Percentiles rank a stretch among this genome's conserved stretches.
Evolutionary conservation across 2,888 invertebrate genomes (phyloP).

Genomic region (Clepsis dumicolana): DNA sequence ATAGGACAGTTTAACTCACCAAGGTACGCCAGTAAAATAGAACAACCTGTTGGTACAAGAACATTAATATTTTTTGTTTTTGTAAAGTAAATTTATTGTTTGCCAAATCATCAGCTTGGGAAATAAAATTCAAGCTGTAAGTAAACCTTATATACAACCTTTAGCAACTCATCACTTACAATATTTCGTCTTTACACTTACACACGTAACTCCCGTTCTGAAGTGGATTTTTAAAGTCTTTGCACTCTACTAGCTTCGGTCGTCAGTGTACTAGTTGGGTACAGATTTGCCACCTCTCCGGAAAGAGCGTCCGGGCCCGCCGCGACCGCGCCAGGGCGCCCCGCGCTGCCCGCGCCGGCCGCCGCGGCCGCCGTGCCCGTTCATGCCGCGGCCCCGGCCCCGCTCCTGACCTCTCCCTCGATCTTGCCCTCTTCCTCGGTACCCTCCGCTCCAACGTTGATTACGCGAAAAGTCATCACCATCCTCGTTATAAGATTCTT

Average conservation of each 20-base stretch:
- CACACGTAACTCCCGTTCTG: slow-evolving; percentile 61
- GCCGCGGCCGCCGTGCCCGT: slow-evolving; percentile 74
- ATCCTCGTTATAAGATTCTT: slow-evolving; percentile 45
- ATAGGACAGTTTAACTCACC: slow-evolving; percentile 76
- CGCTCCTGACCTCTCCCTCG: slow-evolving; percentile 57
- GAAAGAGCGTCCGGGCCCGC: slow-evolving; percentile 69
- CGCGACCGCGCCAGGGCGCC: slow-evolving; percentile 66
- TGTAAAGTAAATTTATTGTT: slow-evolving; percentile 77
- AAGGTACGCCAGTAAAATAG: slow-evolving; percentile 50
- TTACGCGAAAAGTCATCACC: slow-evolving; percentile 62
- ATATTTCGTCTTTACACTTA: slow-evolving; percentile 71
- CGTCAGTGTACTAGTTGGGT: slow-evolving; percentile 64
- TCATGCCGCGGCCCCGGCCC: slow-evolving; percentile 69
- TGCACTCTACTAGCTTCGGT: slow-evolving; percentile 53
- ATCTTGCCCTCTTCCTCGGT: slow-evolving; percentile 59
- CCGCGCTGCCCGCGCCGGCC: slow-evolving; percentile 68
- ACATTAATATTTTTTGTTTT: slow-evolving; percentile 60
- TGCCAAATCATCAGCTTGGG: slow-evolving; percentile 65
- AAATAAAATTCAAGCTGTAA: slow-evolving; percentile 78
- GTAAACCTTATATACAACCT: slow-evolving; percentile 81
- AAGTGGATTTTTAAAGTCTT: slow-evolving; percentile 61
- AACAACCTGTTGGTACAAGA: slow-evolving; percentile 61
- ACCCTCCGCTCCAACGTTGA: slow-evolving; percentile 73
- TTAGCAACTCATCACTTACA: slow-evolving; percentile 66
- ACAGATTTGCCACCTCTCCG: slow-evolving; percentile 75